Conservation (phyloP, 2,888 invertebrate genomes). For the Pandemis heparana region DNA sequence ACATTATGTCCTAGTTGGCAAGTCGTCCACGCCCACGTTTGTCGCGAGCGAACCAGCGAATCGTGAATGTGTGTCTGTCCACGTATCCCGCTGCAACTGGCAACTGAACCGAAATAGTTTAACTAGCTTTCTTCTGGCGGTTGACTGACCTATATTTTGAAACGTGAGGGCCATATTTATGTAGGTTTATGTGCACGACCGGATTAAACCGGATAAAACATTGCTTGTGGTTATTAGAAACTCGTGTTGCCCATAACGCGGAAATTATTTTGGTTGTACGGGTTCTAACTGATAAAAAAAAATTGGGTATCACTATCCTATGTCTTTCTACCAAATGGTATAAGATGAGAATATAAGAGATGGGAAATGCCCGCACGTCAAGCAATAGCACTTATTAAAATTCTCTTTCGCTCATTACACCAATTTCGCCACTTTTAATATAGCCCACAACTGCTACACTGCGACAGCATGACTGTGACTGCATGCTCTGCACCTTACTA, state of each 20-base stretch:
- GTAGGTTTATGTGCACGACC: conserved; percentile 19
- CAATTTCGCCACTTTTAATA: no score
- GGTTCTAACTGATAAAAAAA: neutral
- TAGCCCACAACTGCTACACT: no score
- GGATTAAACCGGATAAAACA: neutral
- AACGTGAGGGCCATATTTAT: conserved; percentile 19
- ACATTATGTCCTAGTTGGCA: conserved; percentile 82
- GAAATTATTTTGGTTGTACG: neutral
- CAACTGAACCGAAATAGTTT: conserved; percentile 36
- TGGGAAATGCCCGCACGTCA: no score
- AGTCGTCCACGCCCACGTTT: conserved; percentile 62
- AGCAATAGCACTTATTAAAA: no score
- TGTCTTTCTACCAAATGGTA: no score
- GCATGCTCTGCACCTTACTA: no score
- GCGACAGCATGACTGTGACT: no score
- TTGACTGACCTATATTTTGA: conserved; percentile 41
- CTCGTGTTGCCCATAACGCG: neutral
- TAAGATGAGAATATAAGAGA: no score
- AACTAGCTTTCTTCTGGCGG: conserved; percentile 36
- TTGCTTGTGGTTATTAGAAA: neutral
- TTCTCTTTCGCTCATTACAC: no score
- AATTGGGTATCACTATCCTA: neutral
- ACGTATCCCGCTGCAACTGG: conserved; percentile 38
- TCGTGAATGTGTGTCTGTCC: conserved; percentile 59
- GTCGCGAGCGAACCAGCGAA: conserved; percentile 72